These are phyloP conservation scores for Tragelaphus strepsiceros DNA, from an alignment of 2,113 vertebrate species.

Conservation along the genomic window DNA sequence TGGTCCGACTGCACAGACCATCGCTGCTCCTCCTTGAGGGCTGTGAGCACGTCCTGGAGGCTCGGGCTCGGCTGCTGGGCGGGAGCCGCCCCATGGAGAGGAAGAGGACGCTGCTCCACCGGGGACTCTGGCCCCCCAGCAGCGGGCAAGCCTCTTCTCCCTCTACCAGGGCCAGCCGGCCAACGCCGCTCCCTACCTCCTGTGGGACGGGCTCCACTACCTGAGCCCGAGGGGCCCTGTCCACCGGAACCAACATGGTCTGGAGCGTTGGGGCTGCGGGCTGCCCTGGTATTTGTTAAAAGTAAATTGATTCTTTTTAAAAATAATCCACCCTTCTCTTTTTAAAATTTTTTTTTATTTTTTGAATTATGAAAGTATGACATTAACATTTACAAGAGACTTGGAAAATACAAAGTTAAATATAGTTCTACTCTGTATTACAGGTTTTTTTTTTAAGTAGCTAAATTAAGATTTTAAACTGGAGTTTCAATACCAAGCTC, in stretches of 20 bases:
- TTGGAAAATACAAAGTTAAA: neutral
- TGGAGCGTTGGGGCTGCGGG: neutral
- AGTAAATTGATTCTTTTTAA: neutral
- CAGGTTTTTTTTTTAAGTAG: neutral
- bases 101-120: constrained; percentile 62
- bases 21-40: constrained; percentile 74
- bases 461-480: neutral
- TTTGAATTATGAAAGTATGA: neutral
- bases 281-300: neutral
- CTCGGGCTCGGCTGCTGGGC: constrained; percentile 63
- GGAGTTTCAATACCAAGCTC: neutral
- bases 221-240: constrained; percentile 20
- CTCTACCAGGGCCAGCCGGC: constrained; percentile 51
- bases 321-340: neutral
- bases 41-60: neutral
- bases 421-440: neutral
- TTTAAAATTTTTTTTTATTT: neutral
- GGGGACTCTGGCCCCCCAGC: constrained; percentile 33
- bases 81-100: constrained; percentile 27
- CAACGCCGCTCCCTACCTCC: accelerated
- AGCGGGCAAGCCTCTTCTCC: constrained; percentile 71
- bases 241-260: constrained; percentile 4
- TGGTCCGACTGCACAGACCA: constrained; percentile 89
- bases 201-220: constrained; percentile 41
- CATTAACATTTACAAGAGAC: neutral